Percentiles rank a stretch among this genome's conserved stretches.
Conservation (phyloP, 2,888 invertebrate genomes). For the Cerceris ruficornis region DNA sequence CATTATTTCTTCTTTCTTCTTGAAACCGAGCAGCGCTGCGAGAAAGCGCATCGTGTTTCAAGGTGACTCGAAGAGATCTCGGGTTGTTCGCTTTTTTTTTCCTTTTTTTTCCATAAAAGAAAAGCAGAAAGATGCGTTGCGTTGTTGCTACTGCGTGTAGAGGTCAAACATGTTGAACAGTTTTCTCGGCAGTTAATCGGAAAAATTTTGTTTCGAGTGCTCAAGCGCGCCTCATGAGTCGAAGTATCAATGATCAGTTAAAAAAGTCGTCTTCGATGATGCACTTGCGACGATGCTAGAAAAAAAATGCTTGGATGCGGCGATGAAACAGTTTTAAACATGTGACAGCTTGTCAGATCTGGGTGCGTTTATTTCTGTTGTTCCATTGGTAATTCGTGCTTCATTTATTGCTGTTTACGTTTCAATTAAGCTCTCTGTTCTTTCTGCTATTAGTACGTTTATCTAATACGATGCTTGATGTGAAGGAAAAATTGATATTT, state of each 20-base stretch:
- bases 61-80: constrained; percentile 7
- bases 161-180: constrained; percentile 15
- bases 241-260: constrained; percentile 22
- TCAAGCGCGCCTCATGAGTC: constrained; percentile 23
- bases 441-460: not conserved
- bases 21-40: constrained; percentile 11
- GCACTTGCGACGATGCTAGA: constrained; percentile 47
- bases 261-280: constrained; percentile 25
- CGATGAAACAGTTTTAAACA: constrained; percentile 43
- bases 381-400: not conserved
- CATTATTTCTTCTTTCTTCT: constrained; percentile 8
- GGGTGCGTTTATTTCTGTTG: constrained; percentile 8
- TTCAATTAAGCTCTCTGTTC: not conserved
- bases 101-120: not conserved
- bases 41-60: constrained; percentile 39
- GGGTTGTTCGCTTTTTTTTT: constrained; percentile 8
- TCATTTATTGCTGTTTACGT: not conserved
- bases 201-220: constrained; percentile 35
- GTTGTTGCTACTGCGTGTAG: constrained; percentile 47
- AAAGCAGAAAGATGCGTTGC: constrained; percentile 49
- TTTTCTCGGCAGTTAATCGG: constrained; percentile 20
- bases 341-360: constrained; percentile 63
- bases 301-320: constrained; percentile 30
- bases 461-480: not conserved
- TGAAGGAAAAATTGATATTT: not conserved